Conservation (phyloP, 2,113 vertebrate species). For the Empidonax alnorum region DNA sequence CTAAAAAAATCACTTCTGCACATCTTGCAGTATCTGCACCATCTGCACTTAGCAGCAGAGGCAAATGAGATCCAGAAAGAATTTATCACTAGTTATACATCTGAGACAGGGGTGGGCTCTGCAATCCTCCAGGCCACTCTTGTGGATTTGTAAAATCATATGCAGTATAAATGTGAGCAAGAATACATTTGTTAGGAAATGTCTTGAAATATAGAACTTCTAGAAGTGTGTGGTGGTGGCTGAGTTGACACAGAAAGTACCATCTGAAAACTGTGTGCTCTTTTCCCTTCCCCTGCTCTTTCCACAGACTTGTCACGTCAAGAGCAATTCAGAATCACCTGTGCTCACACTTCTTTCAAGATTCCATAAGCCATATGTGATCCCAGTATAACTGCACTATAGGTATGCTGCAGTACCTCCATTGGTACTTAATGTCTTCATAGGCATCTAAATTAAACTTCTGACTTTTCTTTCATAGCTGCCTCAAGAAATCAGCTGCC, state of each 20-base stretch:
- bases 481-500: not conserved
- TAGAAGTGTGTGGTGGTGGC: not conserved
- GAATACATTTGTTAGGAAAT: not conserved
- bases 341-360: not conserved
- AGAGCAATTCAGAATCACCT: not conserved
- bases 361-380: not conserved
- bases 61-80: not conserved
- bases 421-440: not conserved
- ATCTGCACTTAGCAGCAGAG: not conserved
- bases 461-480: not conserved
- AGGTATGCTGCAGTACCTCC: not conserved
- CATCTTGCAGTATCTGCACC: not conserved
- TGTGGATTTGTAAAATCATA: not conserved
- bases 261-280: not conserved
- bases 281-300: not conserved
- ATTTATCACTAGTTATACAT: not conserved
- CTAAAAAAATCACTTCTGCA: not conserved
- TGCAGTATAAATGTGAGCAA: not conserved
- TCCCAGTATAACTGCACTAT: not conserved
- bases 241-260: not conserved
- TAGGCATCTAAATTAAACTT: not conserved
- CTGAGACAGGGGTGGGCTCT: not conserved
- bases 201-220: not conserved
- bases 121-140: not conserved
- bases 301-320: not conserved